These are phyloP conservation scores for Volucella inanis DNA, from an alignment of 2,888 invertebrate genomes.

Conservation along the genomic window DNA sequence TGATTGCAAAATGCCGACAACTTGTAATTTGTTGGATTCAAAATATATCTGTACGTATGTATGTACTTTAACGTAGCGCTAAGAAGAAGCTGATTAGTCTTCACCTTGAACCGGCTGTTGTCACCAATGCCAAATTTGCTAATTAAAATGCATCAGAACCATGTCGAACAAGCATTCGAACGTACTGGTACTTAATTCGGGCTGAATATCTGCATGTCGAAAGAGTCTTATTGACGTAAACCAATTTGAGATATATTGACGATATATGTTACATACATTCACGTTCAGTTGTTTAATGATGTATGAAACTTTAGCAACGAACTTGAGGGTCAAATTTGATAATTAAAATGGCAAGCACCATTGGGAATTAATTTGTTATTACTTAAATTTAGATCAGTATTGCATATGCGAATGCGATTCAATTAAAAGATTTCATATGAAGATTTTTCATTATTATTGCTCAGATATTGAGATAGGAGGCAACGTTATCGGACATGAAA, in stretches of 20 bases:
- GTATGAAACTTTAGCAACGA: conserved; percentile 47
- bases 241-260: conserved; percentile 39
- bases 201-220: conserved; percentile 46
- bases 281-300: conserved; percentile 53
- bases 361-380: background rate
- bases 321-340: conserved; percentile 43
- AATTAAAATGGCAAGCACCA: conserved; percentile 43
- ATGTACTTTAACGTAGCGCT: background rate
- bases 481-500: too few species aligned
- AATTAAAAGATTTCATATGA: conserved; percentile 9
- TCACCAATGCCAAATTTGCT: conserved; percentile 58
- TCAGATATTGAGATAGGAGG: background rate
- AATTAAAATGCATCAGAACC: conserved; percentile 39
- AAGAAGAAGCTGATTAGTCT: conserved; percentile 13
- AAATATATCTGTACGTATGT: conserved; percentile 6
- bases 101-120: conserved; percentile 49
- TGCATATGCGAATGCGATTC: background rate
- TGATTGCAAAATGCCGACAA: conserved; percentile 22
- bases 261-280: too few species aligned
- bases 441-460: background rate
- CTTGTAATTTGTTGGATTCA: conserved; percentile 55
- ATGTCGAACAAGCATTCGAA: background rate
- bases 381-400: conserved; percentile 8
- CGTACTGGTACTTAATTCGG: conserved; percentile 7
- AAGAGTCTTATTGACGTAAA: conserved; percentile 59